Evolutionary conservation across 1,140 invertebrate genomes (phyloP).

Genomic region (Battus philenor): DNA sequence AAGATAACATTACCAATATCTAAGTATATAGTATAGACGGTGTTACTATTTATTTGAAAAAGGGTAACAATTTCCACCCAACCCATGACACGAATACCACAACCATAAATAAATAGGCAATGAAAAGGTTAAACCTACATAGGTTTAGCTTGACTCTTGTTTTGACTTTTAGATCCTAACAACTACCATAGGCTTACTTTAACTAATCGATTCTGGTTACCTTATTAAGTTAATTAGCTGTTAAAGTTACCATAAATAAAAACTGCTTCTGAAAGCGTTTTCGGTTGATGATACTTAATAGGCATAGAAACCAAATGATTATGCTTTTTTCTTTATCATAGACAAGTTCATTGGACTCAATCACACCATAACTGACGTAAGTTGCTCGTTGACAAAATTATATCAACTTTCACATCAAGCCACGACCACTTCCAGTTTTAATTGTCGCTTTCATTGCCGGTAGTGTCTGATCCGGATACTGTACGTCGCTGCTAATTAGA

Average conservation of each 20-base stretch:
- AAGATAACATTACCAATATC: no score
- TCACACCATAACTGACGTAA: slow-evolving; percentile 16
- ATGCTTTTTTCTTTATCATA: neutral
- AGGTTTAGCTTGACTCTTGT: neutral
- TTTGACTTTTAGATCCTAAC: neutral
- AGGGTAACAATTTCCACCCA: slow-evolving; percentile 13
- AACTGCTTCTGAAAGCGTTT: no score
- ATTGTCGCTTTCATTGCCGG: slow-evolving; percentile 26
- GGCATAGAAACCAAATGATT: no score
- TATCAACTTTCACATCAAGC: slow-evolving; percentile 28
- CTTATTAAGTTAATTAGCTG: no score
- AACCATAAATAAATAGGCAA: slow-evolving; percentile 7
- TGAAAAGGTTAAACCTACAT: slow-evolving; percentile 7
- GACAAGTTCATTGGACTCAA: slow-evolving; percentile 1
- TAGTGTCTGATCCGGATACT: slow-evolving; percentile 1
- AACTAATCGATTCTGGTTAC: no score
- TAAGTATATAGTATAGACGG: no score
- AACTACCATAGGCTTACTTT: no score
- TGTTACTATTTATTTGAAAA: no score
- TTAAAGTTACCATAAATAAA: no score
- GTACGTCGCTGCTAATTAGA: slow-evolving; percentile 2
- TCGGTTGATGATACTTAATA: no score
- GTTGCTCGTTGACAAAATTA: slow-evolving; percentile 20
- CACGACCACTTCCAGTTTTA: slow-evolving; percentile 26
- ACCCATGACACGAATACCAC: slow-evolving; percentile 15